Percentiles rank a stretch among this genome's conserved stretches.
Evolutionary conservation across 2,797 vertebrate species (phyloP).

Genomic region (Microctenopoma lineatum): DNA sequence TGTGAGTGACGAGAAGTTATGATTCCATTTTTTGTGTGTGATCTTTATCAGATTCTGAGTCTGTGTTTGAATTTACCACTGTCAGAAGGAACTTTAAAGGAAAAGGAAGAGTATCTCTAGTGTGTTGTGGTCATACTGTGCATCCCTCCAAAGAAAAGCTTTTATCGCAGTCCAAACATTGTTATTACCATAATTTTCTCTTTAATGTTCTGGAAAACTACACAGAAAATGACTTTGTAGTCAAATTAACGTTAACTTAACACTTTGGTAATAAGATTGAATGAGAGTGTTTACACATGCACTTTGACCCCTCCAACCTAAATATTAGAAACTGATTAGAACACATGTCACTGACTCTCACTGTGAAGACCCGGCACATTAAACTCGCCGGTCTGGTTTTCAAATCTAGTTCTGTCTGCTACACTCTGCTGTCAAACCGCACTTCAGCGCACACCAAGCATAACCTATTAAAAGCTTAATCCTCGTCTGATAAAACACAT

Average conservation of each 20-base stretch:
- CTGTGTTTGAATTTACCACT: conserved; percentile 3
- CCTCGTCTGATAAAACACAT: conserved; percentile 65
- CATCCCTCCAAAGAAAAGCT: no score
- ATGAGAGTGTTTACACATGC: no score
- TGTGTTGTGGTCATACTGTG: no score
- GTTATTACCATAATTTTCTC: no score
- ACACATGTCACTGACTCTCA: no score
- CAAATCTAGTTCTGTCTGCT: conserved; percentile 43
- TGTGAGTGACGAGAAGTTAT: conserved; percentile 59
- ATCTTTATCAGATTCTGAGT: conserved; percentile 26
- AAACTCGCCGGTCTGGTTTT: conserved; percentile 25
- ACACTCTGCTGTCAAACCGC: conserved; percentile 25
- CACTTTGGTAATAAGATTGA: no score
- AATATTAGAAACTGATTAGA: no score
- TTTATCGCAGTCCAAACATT: no score
- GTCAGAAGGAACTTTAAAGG: not conserved
- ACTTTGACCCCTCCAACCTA: no score
- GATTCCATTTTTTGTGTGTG: conserved; percentile 35
- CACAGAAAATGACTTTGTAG: no score
- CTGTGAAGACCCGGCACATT: conserved; percentile 19
- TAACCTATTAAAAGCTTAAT: conserved; percentile 76
- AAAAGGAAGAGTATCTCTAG: not conserved
- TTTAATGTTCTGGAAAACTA: no score
- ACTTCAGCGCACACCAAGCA: conserved; percentile 47
- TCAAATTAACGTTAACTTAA: no score